phyloP scores from a whole-genome alignment of 2,888 invertebrate genomes.

The Hirtodrosophila trivittata region DNA sequence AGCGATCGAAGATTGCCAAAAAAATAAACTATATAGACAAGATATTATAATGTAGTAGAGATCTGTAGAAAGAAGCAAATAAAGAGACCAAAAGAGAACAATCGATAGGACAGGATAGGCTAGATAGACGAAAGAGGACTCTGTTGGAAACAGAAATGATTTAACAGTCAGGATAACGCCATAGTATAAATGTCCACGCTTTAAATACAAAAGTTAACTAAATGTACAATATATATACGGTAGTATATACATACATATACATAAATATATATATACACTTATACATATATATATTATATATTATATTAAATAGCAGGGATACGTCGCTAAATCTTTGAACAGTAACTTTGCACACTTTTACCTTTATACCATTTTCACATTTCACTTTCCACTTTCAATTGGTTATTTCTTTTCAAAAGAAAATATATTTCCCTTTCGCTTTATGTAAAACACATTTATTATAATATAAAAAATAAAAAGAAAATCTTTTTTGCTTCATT shows the following conservation, averaged over 20 bases:
- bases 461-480: slow-evolving; percentile 49
- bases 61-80: background rate
- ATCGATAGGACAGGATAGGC: background rate
- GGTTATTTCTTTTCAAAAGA: background rate
- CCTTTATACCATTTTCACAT: slow-evolving; percentile 17
- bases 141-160: background rate
- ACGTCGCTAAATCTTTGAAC: no score
- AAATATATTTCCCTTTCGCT: slow-evolving; percentile 36
- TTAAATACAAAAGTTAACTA: slow-evolving; percentile 72
- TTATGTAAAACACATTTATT: slow-evolving; percentile 77
- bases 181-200: slow-evolving; percentile 65
- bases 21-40: slow-evolving; percentile 2
- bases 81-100: background rate
- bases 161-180: background rate
- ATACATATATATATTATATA: slow-evolving; percentile 2
- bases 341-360: slow-evolving; percentile 5
- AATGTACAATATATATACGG: slow-evolving; percentile 64
- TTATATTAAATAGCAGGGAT: background rate
- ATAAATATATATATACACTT: slow-evolving; percentile 2
- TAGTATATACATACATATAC: slow-evolving; percentile 14
- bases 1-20: slow-evolving; percentile 53
- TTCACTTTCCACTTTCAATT: background rate
- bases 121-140: no score
- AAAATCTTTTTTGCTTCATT: slow-evolving; percentile 46
- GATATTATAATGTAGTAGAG: slow-evolving; percentile 8